Evolutionary conservation across 2,797 vertebrate genomes (phyloP), one percentile per base, ranked within the genome.

Genomic region (Lycodopsis pacificus): DNA sequence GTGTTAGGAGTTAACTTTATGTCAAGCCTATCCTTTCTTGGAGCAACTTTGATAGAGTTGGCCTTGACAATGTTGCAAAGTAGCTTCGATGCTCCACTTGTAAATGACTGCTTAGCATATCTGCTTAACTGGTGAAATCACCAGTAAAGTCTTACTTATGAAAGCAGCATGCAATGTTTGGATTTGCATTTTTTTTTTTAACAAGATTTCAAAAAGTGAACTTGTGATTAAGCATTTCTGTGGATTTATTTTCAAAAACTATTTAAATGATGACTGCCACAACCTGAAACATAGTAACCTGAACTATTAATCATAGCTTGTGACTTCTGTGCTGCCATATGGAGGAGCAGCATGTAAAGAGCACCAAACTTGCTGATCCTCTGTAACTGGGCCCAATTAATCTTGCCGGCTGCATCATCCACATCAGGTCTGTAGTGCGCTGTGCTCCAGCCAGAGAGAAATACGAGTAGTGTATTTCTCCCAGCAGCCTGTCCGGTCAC

Each of bases 331-430:
- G 96, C 94, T 96, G 95, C 96, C 97, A 98, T 97, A 98, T 98
- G 97, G 97, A 95, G 95, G 91, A 97, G 94, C 96, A 97, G 96
- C 97, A 96, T 97, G 96, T 95, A 95, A 96, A 96, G 91, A 96
- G 95, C 93, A 94, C 72, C 94, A 96, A 97, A 98, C 95, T 96
- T 98, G 97, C 97, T 97, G 96, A 98, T 98, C 95, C 95, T 94
- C 95, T 93, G 95, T 97, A 97, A 97, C 96, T 96, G 95, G 95
- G 94, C 95, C 95, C 96, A 97, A 97, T 97, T 98, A 98, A 97
- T 97, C 96, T 96, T 95, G 92, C 95, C 92, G 89, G 92, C 96
- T 97, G 95, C 94, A 96, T 95, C 94, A 95, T 96, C 95, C 95
- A 92, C 95, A 96, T 95, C 83, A 96, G 95, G 95, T 96, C 95